Evolutionary conservation across 1,140 invertebrate species (phyloP).

Genomic region (Tetramorium parvispinum): DNA sequence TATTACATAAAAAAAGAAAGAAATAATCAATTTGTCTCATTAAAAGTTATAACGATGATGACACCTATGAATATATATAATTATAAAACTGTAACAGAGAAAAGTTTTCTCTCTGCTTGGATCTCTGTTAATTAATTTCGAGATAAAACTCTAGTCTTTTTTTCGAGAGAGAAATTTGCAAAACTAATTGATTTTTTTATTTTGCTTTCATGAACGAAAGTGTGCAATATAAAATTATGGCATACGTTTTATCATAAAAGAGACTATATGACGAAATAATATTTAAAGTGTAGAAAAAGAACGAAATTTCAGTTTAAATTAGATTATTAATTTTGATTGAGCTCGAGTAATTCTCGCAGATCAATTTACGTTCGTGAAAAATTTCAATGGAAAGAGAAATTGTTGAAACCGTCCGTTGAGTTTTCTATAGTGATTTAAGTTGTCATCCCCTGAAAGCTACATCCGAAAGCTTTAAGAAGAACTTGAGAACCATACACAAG

Average conservation of each 20-base stretch:
- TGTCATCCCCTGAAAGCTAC: conserved; percentile 16
- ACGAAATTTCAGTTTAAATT: background rate
- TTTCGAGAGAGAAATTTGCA: background rate
- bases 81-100: conserved; percentile 21
- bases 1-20: conserved; percentile 16
- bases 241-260: background rate
- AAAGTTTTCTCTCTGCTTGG: background rate
- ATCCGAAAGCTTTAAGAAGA: conserved; percentile 9
- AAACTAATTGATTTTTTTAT: conserved; percentile 24
- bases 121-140: conserved; percentile 51
- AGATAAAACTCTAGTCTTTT: conserved; percentile 3
- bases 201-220: background rate
- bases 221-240: background rate
- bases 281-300: background rate
- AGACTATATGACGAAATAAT: background rate
- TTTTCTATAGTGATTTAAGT: conserved; percentile 20
- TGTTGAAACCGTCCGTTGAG: background rate
- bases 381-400: background rate
- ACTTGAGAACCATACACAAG: conserved; percentile 6
- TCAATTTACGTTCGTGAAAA: conserved; percentile 1
- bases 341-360: background rate
- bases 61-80: conserved; percentile 6
- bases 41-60: conserved; percentile 52
- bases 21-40: conserved; percentile 48
- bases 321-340: background rate